Evolutionary conservation across 2,797 vertebrate genomes (phyloP), one percentile per base, ranked within the genome.

Genomic region (Urosaurus nigricauda): DNA sequence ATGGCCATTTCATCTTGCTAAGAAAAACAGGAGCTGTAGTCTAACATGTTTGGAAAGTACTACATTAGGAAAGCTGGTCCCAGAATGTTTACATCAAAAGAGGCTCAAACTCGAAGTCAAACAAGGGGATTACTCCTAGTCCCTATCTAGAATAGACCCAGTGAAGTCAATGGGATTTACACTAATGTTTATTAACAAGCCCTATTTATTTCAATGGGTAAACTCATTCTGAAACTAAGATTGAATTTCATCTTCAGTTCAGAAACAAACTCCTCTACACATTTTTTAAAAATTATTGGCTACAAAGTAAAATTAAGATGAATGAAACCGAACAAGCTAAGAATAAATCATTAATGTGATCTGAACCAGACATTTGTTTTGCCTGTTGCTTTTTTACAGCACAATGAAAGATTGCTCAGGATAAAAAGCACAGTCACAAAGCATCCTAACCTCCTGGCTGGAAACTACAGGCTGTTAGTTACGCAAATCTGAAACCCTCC

Each of bases 291-390:
- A 84, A 40, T n/a, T n/a, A 11, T n/a, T 83, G 40, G 5, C 40
- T 13, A 24, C 29, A 71, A 53, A 37, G 87, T 68, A 90, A 91
- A 92, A 91, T 29, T 29, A 65, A 26, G 63, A 65, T 19, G 26
- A 93, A 91, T 68, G 32, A 65, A 26, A 8, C 26, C 11, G 63
- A 68, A 32, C 29, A 68, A 13, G 29, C 11, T 2, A 32, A 29
- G 63, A 93, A 90, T 88, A 37, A 68, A 88, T 91, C 13, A 47
- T 63, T 89, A 60, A 4, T 32, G 24, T 68, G 40, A 87, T 79
- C n/a, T 78, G 14, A 78, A 37, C 0, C 4, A 90, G 56, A 1
- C 3, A 93, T 8, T 60, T 84, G 21, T 65, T 32, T 9, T 43
- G 12, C 24, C 2, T 51, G 5, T 65, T 53, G 35, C 17, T 74